Base-by-base conservation (phyloP, 2,113 vertebrate genomes). In the Eudyptes chrysolophus region DNA sequence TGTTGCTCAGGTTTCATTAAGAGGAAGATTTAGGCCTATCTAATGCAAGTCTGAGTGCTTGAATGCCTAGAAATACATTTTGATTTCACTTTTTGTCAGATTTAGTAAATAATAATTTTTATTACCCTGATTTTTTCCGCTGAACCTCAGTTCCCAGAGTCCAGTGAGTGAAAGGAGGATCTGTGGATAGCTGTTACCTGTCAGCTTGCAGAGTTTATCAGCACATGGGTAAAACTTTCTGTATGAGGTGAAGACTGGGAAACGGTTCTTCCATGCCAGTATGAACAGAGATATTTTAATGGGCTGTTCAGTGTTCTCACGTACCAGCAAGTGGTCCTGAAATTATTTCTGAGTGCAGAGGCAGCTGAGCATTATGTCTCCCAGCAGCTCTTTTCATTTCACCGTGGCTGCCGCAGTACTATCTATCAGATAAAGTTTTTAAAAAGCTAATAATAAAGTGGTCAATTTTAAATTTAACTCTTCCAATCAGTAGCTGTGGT, bases 311-410 rank as follows among this genome's bases (percentile, higher is more conserved):
- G 27, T 64, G 69, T 95, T 89, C 84, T 86, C 7, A 7, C 16
- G 55, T 69, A 44, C 21, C 75, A 90, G 32, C 69, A 79, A 87
- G 85, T 27, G 55, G 76, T 93, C 49, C 81, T 90, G 86, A 91
- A 92, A 79, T 44, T n/a, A 36, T 52, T 91, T 82, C 51, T 70
- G 34, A 71, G 66, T 24, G 48, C 42, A 83, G 71, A 94, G 64
- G 57, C 78, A 94, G 75, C 42, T 68, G 58, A 62, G 55, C 32
- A 17, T 82, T 89, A 13, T 84, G 26, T 90, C 19, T 89, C 51
- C 64, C 92, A 95, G 92, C 38, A 90, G 69, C 34, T 65, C 51
- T 87, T 94, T 91, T 90, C 16, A 75, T 93, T 89, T 93, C 70
- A 46, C 29, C 54, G 34, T 71, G 32, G 42, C 64, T 85, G 29